Base-by-base conservation (phyloP, 2,888 invertebrate genomes). In the Orgyia antiqua region DNA sequence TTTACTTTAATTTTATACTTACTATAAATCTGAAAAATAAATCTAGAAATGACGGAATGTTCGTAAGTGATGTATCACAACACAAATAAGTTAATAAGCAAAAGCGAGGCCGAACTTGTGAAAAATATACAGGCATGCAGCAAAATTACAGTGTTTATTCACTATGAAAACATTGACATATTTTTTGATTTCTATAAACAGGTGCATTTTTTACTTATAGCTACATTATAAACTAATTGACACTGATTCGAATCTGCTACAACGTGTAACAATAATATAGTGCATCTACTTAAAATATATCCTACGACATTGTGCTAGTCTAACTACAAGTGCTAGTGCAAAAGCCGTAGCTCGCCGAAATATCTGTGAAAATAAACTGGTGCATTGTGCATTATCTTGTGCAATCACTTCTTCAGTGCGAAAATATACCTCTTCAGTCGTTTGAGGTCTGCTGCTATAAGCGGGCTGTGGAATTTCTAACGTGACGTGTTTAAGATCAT, bases 351-450 rank as follows among this genome's bases (percentile, higher is more conserved):
- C 60, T 51, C 45, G 38, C 34, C 10, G 10, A 51, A 40, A 51
- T 43, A 50, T 45, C 39, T 50, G 46, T 36, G 13, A 42, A 40
- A 42, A 40, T 39, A 45, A 42, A 38, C 39, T 38, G 39, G 67
- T 71, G 66, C 63, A 54, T 51, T 33, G 62, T 63, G 60, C 60
- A 46, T 41, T 55, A 50, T 34, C 28, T 31, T 38, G 47, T 52
- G 50, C 41, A 36, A 25, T 35, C 39, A 52, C 40, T 33, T 39
- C 36, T 41, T 44, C 45, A 41, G 60, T 66, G 65, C 66, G 57
- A 58, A 62, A 55, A 56, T 70, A 62, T 84, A 84, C 83, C 84
- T 86, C 83, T 42, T 79, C 72, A 51, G 66, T 55, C 47, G 56
- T 54, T 60, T 68, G 68, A 64, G 70, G 68, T 56, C 59, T 66